Evolutionary conservation across 1,140 invertebrate genomes (phyloP).

Genomic region (Papilio xuthus): DNA sequence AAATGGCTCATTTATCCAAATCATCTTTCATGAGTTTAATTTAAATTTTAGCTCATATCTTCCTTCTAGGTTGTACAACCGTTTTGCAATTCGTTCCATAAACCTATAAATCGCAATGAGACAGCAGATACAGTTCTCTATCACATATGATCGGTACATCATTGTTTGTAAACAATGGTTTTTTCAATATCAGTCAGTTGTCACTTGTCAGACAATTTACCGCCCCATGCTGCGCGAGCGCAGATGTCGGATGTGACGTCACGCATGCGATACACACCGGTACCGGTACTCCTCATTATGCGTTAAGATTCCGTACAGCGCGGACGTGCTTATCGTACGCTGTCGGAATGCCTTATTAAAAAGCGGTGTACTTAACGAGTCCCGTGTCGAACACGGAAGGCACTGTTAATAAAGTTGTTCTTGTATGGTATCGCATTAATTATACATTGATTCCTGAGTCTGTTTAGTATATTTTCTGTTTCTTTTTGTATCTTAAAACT

Average conservation of each 20-base stretch:
- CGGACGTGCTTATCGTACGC: slow-evolving; percentile 41
- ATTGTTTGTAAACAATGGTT: slow-evolving; percentile 20
- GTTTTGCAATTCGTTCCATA: background rate
- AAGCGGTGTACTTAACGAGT: slow-evolving; percentile 20
- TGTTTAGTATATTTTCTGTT: background rate
- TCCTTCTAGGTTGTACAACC: background rate
- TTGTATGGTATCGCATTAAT: slow-evolving; percentile 9
- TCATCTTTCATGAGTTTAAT: background rate
- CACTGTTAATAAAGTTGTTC: slow-evolving; percentile 18
- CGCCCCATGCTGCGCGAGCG: slow-evolving; percentile 42
- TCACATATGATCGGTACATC: background rate
- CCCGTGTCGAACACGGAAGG: slow-evolving; percentile 17
- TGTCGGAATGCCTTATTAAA: slow-evolving; percentile 33
- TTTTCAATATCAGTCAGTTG: slow-evolving; percentile 35
- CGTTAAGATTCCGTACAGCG: slow-evolving; percentile 41
- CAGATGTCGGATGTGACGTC: slow-evolving; percentile 53
- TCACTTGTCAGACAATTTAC: slow-evolving; percentile 42
- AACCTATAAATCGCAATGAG: background rate
- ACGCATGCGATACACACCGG: slow-evolving; percentile 39
- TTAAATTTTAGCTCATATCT: background rate
- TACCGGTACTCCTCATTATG: slow-evolving; percentile 46
- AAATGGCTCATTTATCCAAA: background rate
- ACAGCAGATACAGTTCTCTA: background rate
- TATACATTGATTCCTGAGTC: slow-evolving; percentile 4
- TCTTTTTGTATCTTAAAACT: background rate